Evolutionary conservation across 2,113 vertebrate species (phyloP).

Genomic region (Eclectus roratus): DNA sequence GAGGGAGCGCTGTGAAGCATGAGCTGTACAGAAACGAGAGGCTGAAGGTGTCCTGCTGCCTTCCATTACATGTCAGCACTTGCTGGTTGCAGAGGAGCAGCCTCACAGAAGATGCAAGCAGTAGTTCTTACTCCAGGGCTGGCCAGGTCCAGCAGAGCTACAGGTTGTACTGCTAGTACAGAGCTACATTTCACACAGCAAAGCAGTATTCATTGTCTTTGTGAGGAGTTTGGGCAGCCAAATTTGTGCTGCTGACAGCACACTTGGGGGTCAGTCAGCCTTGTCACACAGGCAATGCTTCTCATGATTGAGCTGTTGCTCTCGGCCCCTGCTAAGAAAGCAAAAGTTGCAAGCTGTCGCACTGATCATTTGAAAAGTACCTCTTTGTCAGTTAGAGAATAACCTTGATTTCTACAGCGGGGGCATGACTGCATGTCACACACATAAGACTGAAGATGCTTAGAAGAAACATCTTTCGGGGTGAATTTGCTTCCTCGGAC

Average conservation of each 20-base stretch:
- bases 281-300: neutral
- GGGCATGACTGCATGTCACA: neutral
- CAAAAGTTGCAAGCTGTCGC: neutral
- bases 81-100: neutral
- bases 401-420: neutral
- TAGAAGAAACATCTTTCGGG: neutral
- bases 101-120: neutral
- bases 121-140: neutral
- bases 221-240: neutral
- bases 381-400: neutral
- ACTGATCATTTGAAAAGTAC: rapidly evolving
- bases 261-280: neutral
- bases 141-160: neutral
- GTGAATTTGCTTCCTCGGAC: neutral
- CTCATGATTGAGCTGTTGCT: neutral
- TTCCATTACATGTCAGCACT: neutral
- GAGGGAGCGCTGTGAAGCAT: neutral
- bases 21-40: neutral
- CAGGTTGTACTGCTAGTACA: neutral
- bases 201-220: neutral
- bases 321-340: neutral
- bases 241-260: neutral
- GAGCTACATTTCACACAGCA: neutral
- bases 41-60: neutral
- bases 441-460: neutral